Conservation (phyloP, 2,888 invertebrate species). For the Cantharis rufa region DNA sequence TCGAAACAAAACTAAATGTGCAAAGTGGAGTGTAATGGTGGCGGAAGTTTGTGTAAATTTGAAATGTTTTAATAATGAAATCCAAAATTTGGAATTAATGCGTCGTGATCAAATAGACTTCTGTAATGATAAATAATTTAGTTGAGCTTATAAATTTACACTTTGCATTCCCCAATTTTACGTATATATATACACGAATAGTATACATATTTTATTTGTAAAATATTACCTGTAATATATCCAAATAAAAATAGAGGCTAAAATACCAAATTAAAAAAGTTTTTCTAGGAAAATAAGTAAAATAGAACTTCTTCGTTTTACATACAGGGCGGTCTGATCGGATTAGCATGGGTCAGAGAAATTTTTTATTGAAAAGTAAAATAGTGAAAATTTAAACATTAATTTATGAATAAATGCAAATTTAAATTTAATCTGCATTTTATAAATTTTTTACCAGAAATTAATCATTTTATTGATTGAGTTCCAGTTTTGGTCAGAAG, state of each 20-base stretch:
- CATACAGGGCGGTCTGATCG: neutral
- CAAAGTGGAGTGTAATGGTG: neutral
- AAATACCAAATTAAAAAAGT: neutral
- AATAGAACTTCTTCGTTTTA: neutral
- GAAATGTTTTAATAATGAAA: neutral
- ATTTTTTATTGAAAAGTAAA: no score
- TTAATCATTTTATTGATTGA: no score
- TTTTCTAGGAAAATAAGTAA: neutral
- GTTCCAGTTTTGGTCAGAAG: no score
- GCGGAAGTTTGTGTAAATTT: neutral
- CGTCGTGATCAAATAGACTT: neutral
- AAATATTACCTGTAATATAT: neutral
- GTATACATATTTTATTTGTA: neutral
- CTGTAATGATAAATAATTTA: neutral
- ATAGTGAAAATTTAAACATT: no score
- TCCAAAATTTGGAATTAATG: neutral
- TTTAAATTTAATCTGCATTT: no score
- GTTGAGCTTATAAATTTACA: neutral
- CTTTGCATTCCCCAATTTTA: neutral
- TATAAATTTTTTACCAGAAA: no score
- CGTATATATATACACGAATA: neutral
- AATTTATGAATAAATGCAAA: no score
- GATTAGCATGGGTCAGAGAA: no score
- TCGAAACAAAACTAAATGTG: slow-evolving; percentile 12
- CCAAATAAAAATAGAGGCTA: neutral